These are phyloP conservation scores for Steinernema hermaphroditum DNA, from an alignment of 2,888 invertebrate species.

Conservation along the genomic window DNA sequence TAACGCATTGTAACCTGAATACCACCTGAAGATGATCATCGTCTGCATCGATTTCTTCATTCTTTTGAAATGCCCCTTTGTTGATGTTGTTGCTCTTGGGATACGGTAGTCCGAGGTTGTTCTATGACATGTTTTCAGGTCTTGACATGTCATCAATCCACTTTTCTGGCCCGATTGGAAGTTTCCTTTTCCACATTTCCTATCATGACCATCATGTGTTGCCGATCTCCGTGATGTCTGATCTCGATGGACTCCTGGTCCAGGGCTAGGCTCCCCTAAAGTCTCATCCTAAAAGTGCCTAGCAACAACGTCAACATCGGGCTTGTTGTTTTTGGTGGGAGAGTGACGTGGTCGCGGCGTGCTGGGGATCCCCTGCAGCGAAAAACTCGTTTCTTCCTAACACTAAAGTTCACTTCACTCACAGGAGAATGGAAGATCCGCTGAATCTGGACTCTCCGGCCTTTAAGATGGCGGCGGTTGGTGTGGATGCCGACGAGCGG, in stretches of 20 bases:
- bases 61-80: no score
- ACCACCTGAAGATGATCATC: no score
- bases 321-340: background rate
- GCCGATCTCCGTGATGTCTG: background rate
- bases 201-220: background rate
- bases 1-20: no score
- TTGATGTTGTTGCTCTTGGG: no score
- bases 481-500: constrained; percentile 9
- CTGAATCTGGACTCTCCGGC: background rate
- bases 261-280: no score
- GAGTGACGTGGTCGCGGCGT: background rate
- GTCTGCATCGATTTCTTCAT: no score
- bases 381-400: background rate
- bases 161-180: background rate
- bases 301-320: no score
- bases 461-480: background rate
- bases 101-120: no score
- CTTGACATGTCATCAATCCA: no score
- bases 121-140: no score
- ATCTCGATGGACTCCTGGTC: background rate
- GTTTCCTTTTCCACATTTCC: background rate
- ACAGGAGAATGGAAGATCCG: constrained; percentile 6
- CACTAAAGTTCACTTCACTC: background rate
- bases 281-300: no score
- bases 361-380: background rate